Base-by-base conservation (phyloP, 1,140 invertebrate genomes). In the Gryllus bimaculatus region DNA sequence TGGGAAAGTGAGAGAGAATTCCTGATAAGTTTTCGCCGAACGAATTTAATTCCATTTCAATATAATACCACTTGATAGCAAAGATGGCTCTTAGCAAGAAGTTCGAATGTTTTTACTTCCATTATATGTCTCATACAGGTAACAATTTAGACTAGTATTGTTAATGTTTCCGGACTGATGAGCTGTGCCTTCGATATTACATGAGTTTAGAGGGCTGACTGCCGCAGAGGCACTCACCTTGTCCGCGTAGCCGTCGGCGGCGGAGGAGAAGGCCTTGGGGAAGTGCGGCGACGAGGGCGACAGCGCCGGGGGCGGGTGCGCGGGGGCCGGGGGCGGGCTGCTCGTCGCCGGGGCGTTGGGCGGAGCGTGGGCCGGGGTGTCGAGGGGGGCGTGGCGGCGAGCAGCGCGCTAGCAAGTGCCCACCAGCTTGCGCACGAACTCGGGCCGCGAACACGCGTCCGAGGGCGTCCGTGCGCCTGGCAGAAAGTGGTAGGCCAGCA, bases 401-500 rank as follows among this genome's bases (percentile, higher is more conserved):
- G 0, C 90, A 90, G 83, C 91, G 89, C 80, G 90, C 90, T 8
- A 90, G 85, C 76, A 95, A 87, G 85, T 98, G 96, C 78, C 91
- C 0, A 96, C 94, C 20, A 98, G 83, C 21, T 91, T 93, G 7
- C 91, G 88, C 47, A 98, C 92, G 84, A 98, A 98, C 82, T 92
- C 92, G 18, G 91, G 90, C 10, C 96, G 89, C 7, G 93, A n/a
- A 95, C 10, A 97, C n/a, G 88, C 13, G 89, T 89, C n/a, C 47
- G 87, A 85, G n/a, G 4, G 87, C 84, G 81, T 90, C n/a, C 88
- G 83, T 90, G 87, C 39, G 89, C 88, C 86, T 96, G 90, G 82
- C 96, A 92, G 81, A 96, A n/a, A 94, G 85, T 98, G 92, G 85
- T 95, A 89, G 48, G 93, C 94, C 26, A 97, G 84, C 47, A 96